Conservation (phyloP, 2,113 vertebrate species). For the Sinocyclocheilus grahami region DNA sequence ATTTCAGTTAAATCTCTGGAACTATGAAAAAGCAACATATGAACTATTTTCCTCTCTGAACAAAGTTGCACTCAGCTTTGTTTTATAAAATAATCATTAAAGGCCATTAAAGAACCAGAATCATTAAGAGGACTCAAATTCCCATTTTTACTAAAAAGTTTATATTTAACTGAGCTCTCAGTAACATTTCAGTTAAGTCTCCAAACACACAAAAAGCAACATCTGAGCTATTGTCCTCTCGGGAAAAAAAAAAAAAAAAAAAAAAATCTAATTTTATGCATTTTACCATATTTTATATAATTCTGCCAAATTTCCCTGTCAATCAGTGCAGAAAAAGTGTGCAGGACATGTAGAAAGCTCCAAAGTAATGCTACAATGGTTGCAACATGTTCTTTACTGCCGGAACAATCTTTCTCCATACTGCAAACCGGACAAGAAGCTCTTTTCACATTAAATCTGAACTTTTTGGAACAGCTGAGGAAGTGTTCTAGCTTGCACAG, state of each 20-base stretch:
- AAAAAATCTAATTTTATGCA: background rate
- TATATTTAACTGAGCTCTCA: background rate
- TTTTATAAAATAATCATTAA: background rate
- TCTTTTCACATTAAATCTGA: slow-evolving; percentile 12
- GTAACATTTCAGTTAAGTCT: background rate
- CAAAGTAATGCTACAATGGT: background rate
- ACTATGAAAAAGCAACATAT: background rate
- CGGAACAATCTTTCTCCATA: background rate
- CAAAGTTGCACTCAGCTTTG: no score
- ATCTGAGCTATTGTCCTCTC: background rate
- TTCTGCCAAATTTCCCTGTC: background rate
- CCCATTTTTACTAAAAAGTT: background rate
- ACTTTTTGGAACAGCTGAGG: slow-evolving; percentile 17
- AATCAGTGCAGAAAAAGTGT: background rate
- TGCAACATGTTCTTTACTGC: background rate
- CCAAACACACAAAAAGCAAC: background rate
- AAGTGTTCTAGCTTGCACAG: background rate
- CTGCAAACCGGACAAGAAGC: background rate
- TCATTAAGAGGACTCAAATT: background rate
- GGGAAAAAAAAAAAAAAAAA: background rate
- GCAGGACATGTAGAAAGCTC: background rate
- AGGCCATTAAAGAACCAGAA: background rate
- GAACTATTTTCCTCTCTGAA: background rate
- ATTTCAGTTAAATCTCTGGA: background rate
- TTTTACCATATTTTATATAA: background rate